Conservation (phyloP, 1,140 invertebrate species). For the Mesaphorura yosii region DNA sequence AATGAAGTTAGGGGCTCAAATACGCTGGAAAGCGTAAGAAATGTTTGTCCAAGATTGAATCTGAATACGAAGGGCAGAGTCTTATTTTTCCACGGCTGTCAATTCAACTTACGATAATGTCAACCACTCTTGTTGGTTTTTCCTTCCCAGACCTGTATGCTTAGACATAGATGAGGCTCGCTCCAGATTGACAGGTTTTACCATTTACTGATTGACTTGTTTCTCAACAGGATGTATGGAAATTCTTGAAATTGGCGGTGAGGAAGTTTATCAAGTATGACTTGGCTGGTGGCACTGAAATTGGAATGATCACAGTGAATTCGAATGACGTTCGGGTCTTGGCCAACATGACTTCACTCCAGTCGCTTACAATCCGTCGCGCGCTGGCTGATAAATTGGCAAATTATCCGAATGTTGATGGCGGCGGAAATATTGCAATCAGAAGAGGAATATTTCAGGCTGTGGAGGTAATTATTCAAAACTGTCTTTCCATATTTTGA, state of each 20-base stretch:
- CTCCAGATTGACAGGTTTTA: background rate
- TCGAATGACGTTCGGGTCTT: slow-evolving; percentile 38
- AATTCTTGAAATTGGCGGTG: slow-evolving; percentile 44
- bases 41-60: too few species aligned
- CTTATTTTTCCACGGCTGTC: too few species aligned
- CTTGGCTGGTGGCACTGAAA: slow-evolving; percentile 30
- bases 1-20: too few species aligned
- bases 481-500: too few species aligned
- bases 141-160: too few species aligned
- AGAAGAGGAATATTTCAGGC: slow-evolving; percentile 42
- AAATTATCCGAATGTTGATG: slow-evolving; percentile 31
- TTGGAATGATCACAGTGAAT: slow-evolving; percentile 30
- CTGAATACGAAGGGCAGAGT: too few species aligned
- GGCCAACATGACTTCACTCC: slow-evolving; percentile 35
- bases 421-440: slow-evolving; percentile 34
- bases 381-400: slow-evolving; percentile 31
- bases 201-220: background rate
- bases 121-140: too few species aligned
- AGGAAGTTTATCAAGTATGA: slow-evolving; percentile 42
- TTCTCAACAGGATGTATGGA: slow-evolving; percentile 47
- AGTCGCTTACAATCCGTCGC: slow-evolving; percentile 31
- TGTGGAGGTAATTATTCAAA: slow-evolving; percentile 37
- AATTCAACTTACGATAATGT: too few species aligned
- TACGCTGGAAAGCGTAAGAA: too few species aligned
- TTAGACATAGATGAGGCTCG: too few species aligned